These are phyloP conservation scores for Choristoneura fumiferana DNA, from an alignment of 1,140 invertebrate genomes.

Conservation along the genomic window DNA sequence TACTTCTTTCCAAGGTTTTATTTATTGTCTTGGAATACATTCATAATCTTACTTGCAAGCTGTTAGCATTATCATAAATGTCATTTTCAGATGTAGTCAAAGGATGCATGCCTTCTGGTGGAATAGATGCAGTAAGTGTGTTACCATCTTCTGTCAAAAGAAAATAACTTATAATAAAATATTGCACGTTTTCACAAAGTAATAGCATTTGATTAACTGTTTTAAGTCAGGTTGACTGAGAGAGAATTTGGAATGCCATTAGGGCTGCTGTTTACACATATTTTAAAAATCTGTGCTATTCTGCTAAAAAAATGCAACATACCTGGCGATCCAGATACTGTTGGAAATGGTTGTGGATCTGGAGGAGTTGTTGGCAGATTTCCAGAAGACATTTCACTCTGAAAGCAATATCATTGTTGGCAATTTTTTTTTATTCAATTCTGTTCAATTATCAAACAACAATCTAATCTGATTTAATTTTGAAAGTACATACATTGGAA, in stretches of 20 bases:
- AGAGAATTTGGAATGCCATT: no score
- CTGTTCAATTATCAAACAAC: not conserved
- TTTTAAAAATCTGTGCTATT: no score
- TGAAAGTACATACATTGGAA: conserved; percentile 50
- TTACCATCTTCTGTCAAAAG: conserved; percentile 41
- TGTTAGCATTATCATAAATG: conserved; percentile 80
- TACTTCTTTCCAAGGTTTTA: not conserved
- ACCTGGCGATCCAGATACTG: not conserved
- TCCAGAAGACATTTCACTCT: conserved; percentile 49
- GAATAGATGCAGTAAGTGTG: conserved; percentile 25
- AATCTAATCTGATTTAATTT: conserved; percentile 16
- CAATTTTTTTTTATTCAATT: not conserved
- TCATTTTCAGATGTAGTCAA: conserved; percentile 58
- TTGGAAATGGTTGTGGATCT: conserved; percentile 34
- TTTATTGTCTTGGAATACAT: conserved; percentile 21
- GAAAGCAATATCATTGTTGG: conserved; percentile 24
- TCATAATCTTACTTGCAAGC: conserved; percentile 75
- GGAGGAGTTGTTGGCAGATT: conserved; percentile 38
- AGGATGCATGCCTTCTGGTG: conserved; percentile 55
- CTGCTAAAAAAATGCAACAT: not conserved
- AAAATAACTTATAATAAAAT: conserved; percentile 20
- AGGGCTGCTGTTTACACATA: no score
- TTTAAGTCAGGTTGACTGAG: no score
- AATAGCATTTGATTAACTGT: no score
- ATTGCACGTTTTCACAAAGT: no score